Conservation (phyloP, 2,888 invertebrate species). For the Dolichomitus sp. region DNA sequence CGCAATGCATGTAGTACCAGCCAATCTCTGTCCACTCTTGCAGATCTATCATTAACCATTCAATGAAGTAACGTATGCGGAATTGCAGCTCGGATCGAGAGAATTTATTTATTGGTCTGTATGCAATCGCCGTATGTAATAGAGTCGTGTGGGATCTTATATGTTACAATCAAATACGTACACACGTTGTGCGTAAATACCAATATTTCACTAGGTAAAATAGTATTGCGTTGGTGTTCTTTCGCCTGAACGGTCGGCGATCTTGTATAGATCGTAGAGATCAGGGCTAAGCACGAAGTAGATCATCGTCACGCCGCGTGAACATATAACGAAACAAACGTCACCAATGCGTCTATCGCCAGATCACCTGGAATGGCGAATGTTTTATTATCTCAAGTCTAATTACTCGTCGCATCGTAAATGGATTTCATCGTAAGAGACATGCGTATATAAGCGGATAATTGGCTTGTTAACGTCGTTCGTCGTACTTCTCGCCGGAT, state of each 20-base stretch:
- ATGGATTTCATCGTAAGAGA: constrained; percentile 41
- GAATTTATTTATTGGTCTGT: constrained; percentile 58
- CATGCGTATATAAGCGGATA: constrained; percentile 58
- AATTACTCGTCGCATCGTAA: constrained; percentile 65
- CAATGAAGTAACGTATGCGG: constrained; percentile 49
- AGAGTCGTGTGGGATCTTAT: constrained; percentile 30
- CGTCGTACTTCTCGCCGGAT: constrained; percentile 35
- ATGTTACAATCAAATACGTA: constrained; percentile 4
- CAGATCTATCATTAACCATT: constrained; percentile 53
- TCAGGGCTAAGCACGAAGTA: constrained; percentile 59
- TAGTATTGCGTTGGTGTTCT: constrained; percentile 38
- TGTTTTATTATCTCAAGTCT: constrained; percentile 56
- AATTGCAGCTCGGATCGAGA: constrained; percentile 49
- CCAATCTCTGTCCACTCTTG: constrained; percentile 18
- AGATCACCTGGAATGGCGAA: constrained; percentile 23
- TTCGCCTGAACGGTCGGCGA: constrained; percentile 39
- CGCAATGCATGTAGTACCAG: constrained; percentile 25
- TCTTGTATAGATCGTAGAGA: constrained; percentile 61
- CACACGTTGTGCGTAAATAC: not conserved
- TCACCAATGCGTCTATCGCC: constrained; percentile 15
- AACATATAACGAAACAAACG: constrained; percentile 23
- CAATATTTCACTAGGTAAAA: constrained; percentile 41
- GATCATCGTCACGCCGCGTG: constrained; percentile 57
- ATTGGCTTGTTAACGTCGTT: constrained; percentile 63
- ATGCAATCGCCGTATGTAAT: constrained; percentile 48